These are phyloP conservation scores for Megaceryle alcyon DNA, from an alignment of 2,797 vertebrate species.

Conservation along the genomic window DNA sequence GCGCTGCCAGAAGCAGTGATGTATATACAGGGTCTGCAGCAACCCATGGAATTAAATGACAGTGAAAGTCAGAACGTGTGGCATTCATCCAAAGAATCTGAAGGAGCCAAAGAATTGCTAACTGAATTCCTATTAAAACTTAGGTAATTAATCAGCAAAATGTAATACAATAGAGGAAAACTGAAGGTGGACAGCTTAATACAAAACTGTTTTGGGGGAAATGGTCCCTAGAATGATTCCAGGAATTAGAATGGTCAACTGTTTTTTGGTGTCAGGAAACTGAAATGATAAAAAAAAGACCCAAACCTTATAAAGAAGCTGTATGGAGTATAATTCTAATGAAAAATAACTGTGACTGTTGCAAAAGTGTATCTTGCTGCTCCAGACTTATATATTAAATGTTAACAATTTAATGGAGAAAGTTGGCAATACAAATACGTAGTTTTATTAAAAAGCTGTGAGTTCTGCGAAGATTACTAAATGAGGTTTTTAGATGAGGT, in stretches of 20 bases:
- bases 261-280: background rate
- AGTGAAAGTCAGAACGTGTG: conserved; percentile 14
- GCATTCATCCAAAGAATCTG: conserved; percentile 33
- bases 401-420: background rate
- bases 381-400: background rate
- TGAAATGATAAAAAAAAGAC: background rate
- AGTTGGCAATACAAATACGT: background rate
- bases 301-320: background rate
- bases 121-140: conserved; percentile 30
- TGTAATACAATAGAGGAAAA: conserved; percentile 1
- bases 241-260: background rate
- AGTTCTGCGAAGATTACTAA: background rate
- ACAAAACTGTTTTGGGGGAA: background rate
- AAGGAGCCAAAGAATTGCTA: conserved; percentile 23
- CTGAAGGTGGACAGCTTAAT: background rate
- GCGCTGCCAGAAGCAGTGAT: background rate
- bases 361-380: background rate
- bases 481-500: background rate
- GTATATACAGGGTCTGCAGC: background rate
- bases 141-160: conserved; percentile 50
- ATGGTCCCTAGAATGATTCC: conserved; percentile 11
- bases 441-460: background rate
- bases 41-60: conserved; percentile 13
- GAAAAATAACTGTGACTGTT: background rate
- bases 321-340: background rate